Evolutionary conservation across 2,888 invertebrate species (phyloP), one percentile per base, ranked within the genome.

Genomic region (Netelia fuscicornis): DNA sequence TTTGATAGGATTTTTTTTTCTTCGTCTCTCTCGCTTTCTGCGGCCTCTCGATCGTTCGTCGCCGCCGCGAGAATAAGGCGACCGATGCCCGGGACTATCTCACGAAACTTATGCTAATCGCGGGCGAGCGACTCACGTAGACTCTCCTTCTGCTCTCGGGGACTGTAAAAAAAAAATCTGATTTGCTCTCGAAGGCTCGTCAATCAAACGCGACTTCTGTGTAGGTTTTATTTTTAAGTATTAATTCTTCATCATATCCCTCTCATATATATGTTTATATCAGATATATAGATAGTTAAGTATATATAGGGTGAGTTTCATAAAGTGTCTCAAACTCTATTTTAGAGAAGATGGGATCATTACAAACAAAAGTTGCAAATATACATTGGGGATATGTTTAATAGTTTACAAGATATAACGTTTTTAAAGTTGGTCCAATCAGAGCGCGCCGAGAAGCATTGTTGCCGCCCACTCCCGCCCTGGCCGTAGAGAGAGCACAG

Each of bases 61-160:
- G 30, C 25, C 17, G 17, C 48, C 60, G 78, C 11, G 62, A 13
- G 37, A 30, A 54, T 62, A 23, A 25, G 44, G 42, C n/a, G 60
- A 76, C 65, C 58, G 58, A 48, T 67, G 58, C 58, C 56, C 58
- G 37, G 17, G 44, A 58, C 67, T 56, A 77, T 56, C 56, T 52
- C 56, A 67, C 58, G 58, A 74, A 80, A 72, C 48, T 72, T 80
- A 80, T 80, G 80, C 74, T 60, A 80, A 80, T 80, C 67, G 67
- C 25, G 25, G 9, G 13, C 8, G 20, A 67, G 10, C n/a, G 9
- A 20, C 8, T 11, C 10, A 13, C 30, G 9, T 20, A 17, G 20
- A 9, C 58, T 58, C 58, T 58, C 20, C 10, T 20, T 58, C 17
- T 52, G 44, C 20, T 58, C 62, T 37, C 37, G 37, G 37, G 37